Percentiles rank a stretch among this genome's conserved stretches.
Evolutionary conservation across 92 coral and sea anemone species (phyloP).

Genomic region (Palythoa grandiflora): DNA sequence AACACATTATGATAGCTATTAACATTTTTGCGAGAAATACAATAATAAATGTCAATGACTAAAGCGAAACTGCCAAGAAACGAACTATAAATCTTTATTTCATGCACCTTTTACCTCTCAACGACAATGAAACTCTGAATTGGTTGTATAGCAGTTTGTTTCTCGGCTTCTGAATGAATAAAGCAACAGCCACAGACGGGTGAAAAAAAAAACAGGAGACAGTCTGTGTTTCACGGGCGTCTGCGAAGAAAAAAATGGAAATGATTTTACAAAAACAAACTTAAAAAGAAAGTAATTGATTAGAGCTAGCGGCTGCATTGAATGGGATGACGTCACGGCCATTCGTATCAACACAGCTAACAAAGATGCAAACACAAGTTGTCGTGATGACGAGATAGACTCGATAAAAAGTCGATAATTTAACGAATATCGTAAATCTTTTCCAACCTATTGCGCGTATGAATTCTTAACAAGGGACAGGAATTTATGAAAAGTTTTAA

Average conservation of each 20-base stretch:
- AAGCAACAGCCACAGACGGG: neutral
- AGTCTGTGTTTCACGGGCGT: slow-evolving; percentile 18
- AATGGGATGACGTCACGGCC: slow-evolving; percentile 43
- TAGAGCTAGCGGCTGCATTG: slow-evolving; percentile 44
- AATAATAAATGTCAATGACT: neutral
- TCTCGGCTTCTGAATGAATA: neutral
- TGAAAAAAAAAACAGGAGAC: neutral
- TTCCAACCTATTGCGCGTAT: neutral
- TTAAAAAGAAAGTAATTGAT: slow-evolving; percentile 40
- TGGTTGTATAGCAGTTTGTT: neutral
- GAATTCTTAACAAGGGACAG: neutral
- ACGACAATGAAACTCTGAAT: neutral
- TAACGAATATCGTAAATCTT: slow-evolving; percentile 36
- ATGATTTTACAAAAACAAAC: slow-evolving; percentile 44
- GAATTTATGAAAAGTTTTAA: neutral
- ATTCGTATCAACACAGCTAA: slow-evolving; percentile 45
- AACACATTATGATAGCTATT: neutral
- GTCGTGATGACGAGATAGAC: slow-evolving; percentile 43
- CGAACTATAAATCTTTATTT: neutral
- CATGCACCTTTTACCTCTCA: neutral
- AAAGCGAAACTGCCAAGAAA: neutral
- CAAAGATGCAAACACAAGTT: slow-evolving; percentile 42
- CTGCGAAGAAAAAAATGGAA: slow-evolving; percentile 10
- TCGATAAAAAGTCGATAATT: slow-evolving; percentile 37
- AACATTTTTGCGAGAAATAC: neutral